These are phyloP conservation scores for Apogon hyalosoma DNA, from an alignment of 2,797 vertebrate genomes.

Conservation along the genomic window DNA sequence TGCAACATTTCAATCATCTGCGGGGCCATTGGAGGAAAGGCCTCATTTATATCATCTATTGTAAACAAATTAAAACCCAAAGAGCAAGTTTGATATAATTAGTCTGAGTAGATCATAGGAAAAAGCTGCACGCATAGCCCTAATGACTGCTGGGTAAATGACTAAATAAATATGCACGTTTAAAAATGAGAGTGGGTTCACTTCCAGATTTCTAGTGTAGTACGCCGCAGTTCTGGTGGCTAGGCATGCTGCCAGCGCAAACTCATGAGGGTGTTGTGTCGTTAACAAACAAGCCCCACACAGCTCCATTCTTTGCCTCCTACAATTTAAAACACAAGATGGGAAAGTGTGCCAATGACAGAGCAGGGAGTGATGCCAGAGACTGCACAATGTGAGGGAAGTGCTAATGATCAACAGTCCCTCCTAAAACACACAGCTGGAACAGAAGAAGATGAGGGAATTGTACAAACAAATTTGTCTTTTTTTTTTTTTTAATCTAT, in stretches of 20 bases:
- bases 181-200: constrained; percentile 78
- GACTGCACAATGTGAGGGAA: constrained; percentile 65
- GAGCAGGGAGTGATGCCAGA: constrained; percentile 75
- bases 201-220: constrained; percentile 77
- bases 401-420: constrained; percentile 81
- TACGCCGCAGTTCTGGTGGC: constrained; percentile 68
- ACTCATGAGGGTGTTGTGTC: constrained; percentile 82
- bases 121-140: constrained; percentile 62
- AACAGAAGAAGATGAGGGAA: constrained; percentile 57
- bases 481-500: neutral
- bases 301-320: constrained; percentile 81
- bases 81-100: constrained; percentile 79
- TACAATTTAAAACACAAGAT: constrained; percentile 82
- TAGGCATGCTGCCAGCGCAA: constrained; percentile 81
- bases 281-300: constrained; percentile 83
- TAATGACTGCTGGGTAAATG: constrained; percentile 80
- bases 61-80: constrained; percentile 77
- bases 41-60: constrained; percentile 70
- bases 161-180: constrained; percentile 80
- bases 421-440: constrained; percentile 79
- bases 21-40: constrained; percentile 56
- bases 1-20: constrained; percentile 64
- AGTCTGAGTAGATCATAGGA: constrained; percentile 70
- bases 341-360: constrained; percentile 74
- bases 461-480: constrained; percentile 27